phyloP scores from a whole-genome alignment of 2,797 vertebrate genomes.

The Platalea minor region DNA sequence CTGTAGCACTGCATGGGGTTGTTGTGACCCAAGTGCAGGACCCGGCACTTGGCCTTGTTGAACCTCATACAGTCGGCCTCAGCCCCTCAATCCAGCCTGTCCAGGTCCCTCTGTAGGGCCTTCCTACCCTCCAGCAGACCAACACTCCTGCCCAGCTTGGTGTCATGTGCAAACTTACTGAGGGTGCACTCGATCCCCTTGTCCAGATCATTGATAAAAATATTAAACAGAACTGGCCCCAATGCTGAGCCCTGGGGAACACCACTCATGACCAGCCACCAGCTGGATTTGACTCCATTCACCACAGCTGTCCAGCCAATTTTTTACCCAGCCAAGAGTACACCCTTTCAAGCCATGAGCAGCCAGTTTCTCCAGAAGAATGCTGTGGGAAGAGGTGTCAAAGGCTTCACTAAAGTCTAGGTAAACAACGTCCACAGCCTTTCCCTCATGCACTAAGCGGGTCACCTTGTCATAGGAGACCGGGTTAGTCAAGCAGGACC shows the following conservation, averaged over 20 bases:
- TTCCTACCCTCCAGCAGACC: no score
- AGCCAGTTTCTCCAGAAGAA: background rate
- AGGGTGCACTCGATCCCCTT: background rate
- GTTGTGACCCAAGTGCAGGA: no score
- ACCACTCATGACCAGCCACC: no score
- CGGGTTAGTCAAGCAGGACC: background rate
- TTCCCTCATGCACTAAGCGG: background rate
- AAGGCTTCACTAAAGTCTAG: background rate
- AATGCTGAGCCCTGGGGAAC: no score
- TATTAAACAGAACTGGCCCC: background rate
- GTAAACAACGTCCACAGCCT: background rate
- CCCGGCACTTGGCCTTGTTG: no score
- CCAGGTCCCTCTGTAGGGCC: no score
- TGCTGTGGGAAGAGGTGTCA: background rate
- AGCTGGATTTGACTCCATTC: no score
- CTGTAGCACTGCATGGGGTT: no score
- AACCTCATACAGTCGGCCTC: no score
- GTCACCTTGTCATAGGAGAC: background rate
- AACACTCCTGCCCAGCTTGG: no score
- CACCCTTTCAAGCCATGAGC: accelerated
- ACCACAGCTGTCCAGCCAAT: no score
- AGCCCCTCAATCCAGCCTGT: no score
- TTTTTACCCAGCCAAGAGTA: background rate
- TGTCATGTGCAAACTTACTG: background rate
- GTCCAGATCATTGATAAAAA: background rate